A percentile compares a stretch with the other conserved stretches of the same genome.
Conservation (phyloP, 2,113 vertebrate species). For the Lamprotornis superbus region DNA sequence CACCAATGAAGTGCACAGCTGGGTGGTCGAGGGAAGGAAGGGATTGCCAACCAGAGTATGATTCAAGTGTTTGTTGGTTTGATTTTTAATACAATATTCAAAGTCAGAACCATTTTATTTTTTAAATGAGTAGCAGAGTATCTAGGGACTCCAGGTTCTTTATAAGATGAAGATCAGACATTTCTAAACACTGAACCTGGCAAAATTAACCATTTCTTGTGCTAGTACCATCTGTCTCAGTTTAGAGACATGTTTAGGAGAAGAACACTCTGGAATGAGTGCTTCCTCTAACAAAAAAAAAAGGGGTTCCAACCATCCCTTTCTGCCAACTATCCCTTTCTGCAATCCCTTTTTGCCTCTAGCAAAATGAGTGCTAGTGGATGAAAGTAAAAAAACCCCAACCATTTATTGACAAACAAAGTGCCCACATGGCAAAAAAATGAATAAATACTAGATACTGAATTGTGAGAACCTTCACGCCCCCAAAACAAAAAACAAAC, state of each 20-base stretch:
- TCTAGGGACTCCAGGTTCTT: neutral
- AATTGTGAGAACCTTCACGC: neutral
- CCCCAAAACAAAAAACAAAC: neutral
- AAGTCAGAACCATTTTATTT: neutral
- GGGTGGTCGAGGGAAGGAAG: too few species aligned
- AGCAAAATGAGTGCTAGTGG: neutral
- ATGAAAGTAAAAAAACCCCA: neutral
- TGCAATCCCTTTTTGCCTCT: too few species aligned
- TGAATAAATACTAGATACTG: neutral
- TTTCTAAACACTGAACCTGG: neutral
- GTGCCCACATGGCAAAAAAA: neutral
- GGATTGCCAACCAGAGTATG: neutral
- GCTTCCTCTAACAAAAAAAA: neutral
- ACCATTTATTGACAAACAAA: neutral
- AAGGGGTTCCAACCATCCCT: neutral
- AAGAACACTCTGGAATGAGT: neutral
- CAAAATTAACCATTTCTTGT: neutral
- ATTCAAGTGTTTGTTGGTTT: neutral
- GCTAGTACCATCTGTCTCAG: neutral
- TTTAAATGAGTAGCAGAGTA: neutral
- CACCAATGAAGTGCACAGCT: neutral
- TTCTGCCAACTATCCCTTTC: neutral
- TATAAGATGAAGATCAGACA: neutral
- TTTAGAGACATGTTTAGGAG: neutral
- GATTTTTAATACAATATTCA: neutral